Percentiles rank a stretch among this genome's conserved stretches.
These are phyloP conservation scores for Enteromius anoplus DNA, from an alignment of 2,797 vertebrate genomes.

Conservation along the genomic window DNA sequence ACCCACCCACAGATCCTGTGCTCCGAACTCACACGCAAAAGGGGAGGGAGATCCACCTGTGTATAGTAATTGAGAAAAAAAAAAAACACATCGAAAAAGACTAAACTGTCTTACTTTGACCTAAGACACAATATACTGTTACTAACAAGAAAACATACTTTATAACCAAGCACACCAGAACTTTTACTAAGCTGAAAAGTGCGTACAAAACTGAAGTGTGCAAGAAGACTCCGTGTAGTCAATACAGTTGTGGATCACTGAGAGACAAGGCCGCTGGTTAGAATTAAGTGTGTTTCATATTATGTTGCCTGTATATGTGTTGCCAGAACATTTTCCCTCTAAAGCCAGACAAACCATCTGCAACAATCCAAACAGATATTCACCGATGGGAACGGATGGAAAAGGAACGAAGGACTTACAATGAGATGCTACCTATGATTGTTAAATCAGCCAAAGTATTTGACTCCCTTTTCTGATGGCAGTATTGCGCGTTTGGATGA, in stretches of 20 bases:
- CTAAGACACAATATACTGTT: conserved; percentile 86
- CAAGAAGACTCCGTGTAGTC: conserved; percentile 51
- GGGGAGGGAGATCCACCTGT: conserved; percentile 57
- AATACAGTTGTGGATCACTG: conserved; percentile 66
- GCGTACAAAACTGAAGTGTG: conserved; percentile 50
- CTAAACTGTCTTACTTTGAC: conserved; percentile 86
- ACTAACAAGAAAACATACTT: conserved; percentile 83
- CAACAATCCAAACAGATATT: conserved; percentile 68
- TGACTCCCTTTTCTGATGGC: conserved; percentile 73
- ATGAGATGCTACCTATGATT: conserved; percentile 87
- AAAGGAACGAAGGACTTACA: conserved; percentile 51
- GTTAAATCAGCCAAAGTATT: conserved; percentile 90
- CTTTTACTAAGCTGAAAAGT: conserved; percentile 52
- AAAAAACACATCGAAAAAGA: conserved; percentile 64
- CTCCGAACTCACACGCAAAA: conserved; percentile 51
- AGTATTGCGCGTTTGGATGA: conserved; percentile 67
- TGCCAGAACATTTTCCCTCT: conserved; percentile 83
- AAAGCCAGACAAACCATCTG: conserved; percentile 73
- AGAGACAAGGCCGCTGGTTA: conserved; percentile 63
- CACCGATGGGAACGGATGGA: conserved; percentile 24
- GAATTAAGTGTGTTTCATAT: conserved; percentile 83
- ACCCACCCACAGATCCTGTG: conserved; percentile 44
- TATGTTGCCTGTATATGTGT: conserved; percentile 87
- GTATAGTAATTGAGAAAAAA: conserved; percentile 65
- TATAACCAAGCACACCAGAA: conserved; percentile 86